Conservation (phyloP, 1,140 invertebrate genomes). For the Micrasema minimum region DNA sequence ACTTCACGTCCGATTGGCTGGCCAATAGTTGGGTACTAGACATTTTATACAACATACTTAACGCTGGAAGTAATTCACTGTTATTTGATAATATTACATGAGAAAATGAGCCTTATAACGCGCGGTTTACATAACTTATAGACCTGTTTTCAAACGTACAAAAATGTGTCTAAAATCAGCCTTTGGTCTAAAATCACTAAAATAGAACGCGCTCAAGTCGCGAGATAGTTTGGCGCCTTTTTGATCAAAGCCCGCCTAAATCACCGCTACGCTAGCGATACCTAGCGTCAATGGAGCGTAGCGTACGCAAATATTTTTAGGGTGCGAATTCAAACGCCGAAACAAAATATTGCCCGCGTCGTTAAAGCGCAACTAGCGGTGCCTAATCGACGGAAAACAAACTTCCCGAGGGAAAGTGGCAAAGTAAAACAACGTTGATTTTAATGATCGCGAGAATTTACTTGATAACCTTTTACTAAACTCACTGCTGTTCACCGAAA, state of each 20-base stretch:
- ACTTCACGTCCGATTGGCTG: conserved; percentile 21
- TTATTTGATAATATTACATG: not conserved
- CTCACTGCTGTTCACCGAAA: no score
- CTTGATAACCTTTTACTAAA: no score
- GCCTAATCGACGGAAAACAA: not conserved
- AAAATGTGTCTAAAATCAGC: no score
- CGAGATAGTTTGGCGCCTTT: conserved; percentile 35
- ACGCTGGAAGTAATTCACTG: conserved; percentile 8
- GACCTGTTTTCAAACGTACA: no score
- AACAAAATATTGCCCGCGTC: conserved; percentile 17
- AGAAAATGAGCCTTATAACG: conserved; percentile 9
- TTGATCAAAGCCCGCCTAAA: conserved; percentile 38
- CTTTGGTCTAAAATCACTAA: not conserved
- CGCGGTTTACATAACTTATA: no score
- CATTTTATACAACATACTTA: conserved; percentile 4
- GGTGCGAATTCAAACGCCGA: conserved; percentile 30
- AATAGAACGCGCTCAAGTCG: conserved; percentile 19
- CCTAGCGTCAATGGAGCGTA: conserved; percentile 27
- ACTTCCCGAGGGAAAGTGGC: not conserved
- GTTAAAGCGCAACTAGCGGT: conserved; percentile 15
- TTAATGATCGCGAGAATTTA: not conserved
- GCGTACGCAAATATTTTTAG: conserved; percentile 33
- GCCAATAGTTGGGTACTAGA: conserved; percentile 15
- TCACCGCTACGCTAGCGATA: conserved; percentile 23
- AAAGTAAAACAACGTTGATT: not conserved